Evolutionary conservation across 2,797 vertebrate genomes (phyloP).

Genomic region (Tiaroga cobitis): DNA sequence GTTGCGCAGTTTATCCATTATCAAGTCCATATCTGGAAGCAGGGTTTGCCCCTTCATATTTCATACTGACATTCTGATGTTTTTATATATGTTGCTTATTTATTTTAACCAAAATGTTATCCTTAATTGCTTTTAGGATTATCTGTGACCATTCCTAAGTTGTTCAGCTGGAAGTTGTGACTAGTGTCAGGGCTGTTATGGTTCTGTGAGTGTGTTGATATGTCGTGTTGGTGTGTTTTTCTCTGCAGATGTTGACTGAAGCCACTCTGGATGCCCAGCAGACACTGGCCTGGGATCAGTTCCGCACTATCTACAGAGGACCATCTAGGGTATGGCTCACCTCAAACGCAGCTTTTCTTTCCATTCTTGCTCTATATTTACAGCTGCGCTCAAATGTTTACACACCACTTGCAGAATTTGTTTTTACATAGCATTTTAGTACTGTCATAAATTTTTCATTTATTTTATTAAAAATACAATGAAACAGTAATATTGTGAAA

Average conservation of each 20-base stretch:
- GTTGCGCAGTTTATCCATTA: conserved; percentile 14
- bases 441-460: not conserved
- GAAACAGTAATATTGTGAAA: not conserved
- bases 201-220: not conserved
- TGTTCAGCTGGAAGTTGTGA: not conserved
- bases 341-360: not conserved
- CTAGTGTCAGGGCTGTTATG: not conserved
- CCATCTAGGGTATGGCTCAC: conserved; percentile 84
- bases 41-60: not conserved
- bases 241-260: conserved; percentile 78
- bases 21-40: not conserved
- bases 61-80: not conserved
- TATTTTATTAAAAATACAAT: not conserved
- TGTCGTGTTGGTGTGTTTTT: not conserved
- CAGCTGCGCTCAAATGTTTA: not conserved
- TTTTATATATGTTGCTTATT: not conserved
- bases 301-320: conserved; percentile 90
- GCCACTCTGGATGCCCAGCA: conserved; percentile 88
- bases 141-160: not conserved
- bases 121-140: not conserved
- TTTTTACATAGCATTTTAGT: not conserved
- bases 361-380: not conserved
- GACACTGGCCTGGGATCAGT: conserved; percentile 91
- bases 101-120: not conserved
- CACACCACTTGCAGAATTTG: not conserved